phyloP scores from a whole-genome alignment of 2,113 vertebrate genomes.

The Sebastes fasciatus region DNA sequence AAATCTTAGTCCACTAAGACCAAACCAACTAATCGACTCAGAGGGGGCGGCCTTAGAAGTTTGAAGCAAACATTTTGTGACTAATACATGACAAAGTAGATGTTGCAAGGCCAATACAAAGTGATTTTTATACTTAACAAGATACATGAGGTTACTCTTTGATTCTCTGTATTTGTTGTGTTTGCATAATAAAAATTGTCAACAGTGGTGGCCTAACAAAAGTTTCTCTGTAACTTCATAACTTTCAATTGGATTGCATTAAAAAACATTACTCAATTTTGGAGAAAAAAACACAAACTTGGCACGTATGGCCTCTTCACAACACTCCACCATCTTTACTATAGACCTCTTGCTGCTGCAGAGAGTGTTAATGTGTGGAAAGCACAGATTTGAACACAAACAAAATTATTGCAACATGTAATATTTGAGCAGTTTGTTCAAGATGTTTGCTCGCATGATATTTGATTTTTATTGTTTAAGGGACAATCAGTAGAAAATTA shows the following conservation, averaged over 20 bases:
- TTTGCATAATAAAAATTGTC: background rate
- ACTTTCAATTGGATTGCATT: background rate
- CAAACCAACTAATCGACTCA: no score
- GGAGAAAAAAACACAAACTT: background rate
- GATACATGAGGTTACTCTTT: background rate
- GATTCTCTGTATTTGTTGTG: background rate
- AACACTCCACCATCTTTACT: background rate
- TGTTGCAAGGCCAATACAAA: background rate
- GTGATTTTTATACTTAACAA: background rate
- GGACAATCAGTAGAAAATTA: conserved; percentile 46
- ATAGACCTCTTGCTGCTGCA: background rate
- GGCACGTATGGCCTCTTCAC: background rate
- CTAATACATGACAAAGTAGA: background rate
- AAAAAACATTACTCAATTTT: background rate
- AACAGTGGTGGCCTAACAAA: background rate
- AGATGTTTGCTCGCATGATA: conserved; percentile 39
- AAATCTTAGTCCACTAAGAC: no score
- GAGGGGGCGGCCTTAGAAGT: background rate
- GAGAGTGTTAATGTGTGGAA: conserved; percentile 7
- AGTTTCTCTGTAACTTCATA: background rate
- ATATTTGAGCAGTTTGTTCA: conserved; percentile 37
- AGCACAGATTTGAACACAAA: background rate
- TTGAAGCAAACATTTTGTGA: background rate
- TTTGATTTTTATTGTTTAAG: conserved; percentile 48
- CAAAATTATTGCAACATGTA: conserved; percentile 28